These are phyloP conservation scores for Calidris pugnax DNA, from an alignment of 2,113 vertebrate genomes.

Conservation along the genomic window DNA sequence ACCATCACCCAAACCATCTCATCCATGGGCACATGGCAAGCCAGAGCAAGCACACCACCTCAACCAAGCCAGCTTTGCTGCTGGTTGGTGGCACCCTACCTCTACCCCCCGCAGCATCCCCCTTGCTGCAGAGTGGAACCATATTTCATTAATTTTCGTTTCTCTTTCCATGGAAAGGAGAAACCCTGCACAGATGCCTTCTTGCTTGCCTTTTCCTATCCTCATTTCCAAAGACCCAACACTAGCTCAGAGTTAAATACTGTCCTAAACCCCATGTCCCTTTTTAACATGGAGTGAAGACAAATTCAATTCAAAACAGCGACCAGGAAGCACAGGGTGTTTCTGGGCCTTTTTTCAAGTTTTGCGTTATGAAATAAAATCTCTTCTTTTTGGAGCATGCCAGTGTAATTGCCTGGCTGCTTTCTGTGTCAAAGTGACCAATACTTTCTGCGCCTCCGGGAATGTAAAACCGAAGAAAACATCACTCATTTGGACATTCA, in stretches of 20 bases:
- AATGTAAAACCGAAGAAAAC: constrained; percentile 24
- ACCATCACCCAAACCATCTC: not conserved
- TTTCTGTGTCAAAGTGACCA: constrained; percentile 48
- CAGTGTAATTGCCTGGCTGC: constrained; percentile 28
- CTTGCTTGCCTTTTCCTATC: not conserved
- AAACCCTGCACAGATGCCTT: constrained; percentile 50
- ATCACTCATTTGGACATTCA: constrained; percentile 51
- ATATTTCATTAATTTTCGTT: constrained; percentile 56
- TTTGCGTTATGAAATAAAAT: constrained; percentile 1
- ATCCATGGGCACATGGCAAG: fast-evolving
- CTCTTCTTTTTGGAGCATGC: not conserved
- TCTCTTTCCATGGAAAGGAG: constrained; percentile 45
- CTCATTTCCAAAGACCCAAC: constrained; percentile 22
- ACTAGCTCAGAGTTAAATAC: not conserved
- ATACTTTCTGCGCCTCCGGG: constrained; percentile 38
- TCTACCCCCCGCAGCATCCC: not conserved
- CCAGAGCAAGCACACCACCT: not conserved
- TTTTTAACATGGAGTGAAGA: not conserved
- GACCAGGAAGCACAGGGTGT: not conserved
- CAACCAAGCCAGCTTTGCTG: not conserved
- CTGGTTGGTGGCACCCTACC: not conserved
- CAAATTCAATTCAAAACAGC: not conserved
- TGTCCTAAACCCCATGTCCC: not conserved
- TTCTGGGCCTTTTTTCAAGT: constrained; percentile 23
- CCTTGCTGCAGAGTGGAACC: not conserved